Conservation (phyloP, 2,888 invertebrate genomes). For the Mesorhabditis sp. region DNA sequence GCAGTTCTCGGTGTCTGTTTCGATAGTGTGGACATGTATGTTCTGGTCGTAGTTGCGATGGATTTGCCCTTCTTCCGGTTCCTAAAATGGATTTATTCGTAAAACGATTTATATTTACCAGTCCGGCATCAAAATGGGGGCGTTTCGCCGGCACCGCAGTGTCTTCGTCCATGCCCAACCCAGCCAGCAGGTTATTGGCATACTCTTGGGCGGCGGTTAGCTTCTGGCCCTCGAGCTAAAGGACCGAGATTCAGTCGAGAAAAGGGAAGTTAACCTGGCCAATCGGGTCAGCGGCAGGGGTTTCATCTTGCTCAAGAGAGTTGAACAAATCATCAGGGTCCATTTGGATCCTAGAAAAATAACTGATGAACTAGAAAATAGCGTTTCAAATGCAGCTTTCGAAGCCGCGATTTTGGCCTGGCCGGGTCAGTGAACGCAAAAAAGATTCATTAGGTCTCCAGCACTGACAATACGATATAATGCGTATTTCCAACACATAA, state of each 20-base stretch:
- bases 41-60: conserved; percentile 59
- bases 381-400: neutral
- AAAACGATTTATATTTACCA: too few relatives aligned
- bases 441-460: too few relatives aligned
- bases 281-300: neutral
- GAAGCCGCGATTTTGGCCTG: neutral
- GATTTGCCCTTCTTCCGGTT: neutral
- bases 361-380: neutral
- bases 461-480: too few relatives aligned
- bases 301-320: neutral
- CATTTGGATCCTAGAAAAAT: neutral
- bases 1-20: conserved; percentile 82
- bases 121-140: too few relatives aligned
- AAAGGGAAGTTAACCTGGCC: too few relatives aligned
- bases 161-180: neutral
- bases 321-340: conserved; percentile 4
- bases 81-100: too few relatives aligned
- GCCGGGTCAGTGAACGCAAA: too few relatives aligned
- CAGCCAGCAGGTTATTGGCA: conserved; percentile 2
- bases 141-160: too few relatives aligned
- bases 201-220: neutral
- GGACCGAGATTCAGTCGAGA: too few relatives aligned
- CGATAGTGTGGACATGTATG: conserved; percentile 81
- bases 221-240: neutral
- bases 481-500: neutral